Base-by-base conservation (phyloP, 1,140 invertebrate species). In the Radopholus similis region DNA sequence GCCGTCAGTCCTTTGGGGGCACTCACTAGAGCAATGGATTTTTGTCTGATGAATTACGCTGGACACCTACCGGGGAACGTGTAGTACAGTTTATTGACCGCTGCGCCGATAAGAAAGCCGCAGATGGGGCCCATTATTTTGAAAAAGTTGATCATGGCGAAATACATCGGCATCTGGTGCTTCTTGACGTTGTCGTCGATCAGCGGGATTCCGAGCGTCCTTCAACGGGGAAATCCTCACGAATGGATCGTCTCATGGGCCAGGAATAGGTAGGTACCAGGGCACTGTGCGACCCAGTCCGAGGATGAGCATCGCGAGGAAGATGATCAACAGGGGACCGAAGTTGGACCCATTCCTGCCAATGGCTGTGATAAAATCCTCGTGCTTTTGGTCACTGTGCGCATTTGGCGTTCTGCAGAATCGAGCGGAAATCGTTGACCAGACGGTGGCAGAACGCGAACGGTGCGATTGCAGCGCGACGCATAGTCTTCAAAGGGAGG, bases 171-270 rank as follows among this genome's bases (percentile, higher is more conserved):
- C 64, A 77, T 73, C 67, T 59, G 68, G 60, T 77, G 77, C 37
- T 68, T 76, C 30, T 81, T 80, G 9, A 81, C 73, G 59, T 81
- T 81, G 54, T 81, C 78, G 28, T 81, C 79, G 9, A 81, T 72
- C 9, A 81, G 72, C n/a, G 79, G 79, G 37, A 83, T 73, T n/a
- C 79, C 79, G 15, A 81, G 60, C 23, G 68, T 60, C 78, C 78
- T 82, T 3, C 74, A 77, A 37, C 28, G 28, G n/a, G 18, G 18
- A 42, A 42, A 42, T 42, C 11, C 38, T 42, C 38, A 1, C 38
- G 11, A 13, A 42, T 13, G 18, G 1, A 42, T 18, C 38, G 38
- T 13, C 18, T 42, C 1, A 42, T 42, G 11, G 11, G 38, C 38
- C 1, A 1, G 1, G 18, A 2, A 42, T 13, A 40, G n/a, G n/a